Evolutionary conservation across 2,113 vertebrate species (phyloP).

Genomic region (Bubo scandiacus): DNA sequence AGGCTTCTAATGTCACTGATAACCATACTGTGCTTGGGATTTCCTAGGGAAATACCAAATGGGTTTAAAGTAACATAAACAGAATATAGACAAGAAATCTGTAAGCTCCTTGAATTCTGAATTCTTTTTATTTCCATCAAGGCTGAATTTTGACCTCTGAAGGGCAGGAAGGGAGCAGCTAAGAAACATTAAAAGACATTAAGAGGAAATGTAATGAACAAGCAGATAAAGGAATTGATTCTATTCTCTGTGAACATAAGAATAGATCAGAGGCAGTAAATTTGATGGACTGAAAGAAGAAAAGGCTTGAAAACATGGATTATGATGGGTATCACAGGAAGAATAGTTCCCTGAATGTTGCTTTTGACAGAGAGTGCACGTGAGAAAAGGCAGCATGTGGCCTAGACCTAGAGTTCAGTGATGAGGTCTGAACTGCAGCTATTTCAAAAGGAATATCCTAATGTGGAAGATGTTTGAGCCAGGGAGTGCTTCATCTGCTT

Average conservation of each 20-base stretch:
- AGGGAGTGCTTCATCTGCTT: not conserved
- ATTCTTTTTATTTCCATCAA: not conserved
- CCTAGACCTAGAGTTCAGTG: not conserved
- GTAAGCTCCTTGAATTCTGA: not conserved
- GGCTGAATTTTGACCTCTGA: not conserved
- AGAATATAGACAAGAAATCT: not conserved
- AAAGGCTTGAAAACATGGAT: not conserved
- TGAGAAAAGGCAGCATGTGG: not conserved
- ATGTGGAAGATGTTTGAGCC: not conserved
- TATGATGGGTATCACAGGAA: not conserved
- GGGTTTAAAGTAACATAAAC: not conserved
- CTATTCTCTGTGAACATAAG: not conserved
- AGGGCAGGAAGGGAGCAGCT: not conserved
- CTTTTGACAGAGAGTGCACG: not conserved
- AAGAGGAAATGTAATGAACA: not conserved
- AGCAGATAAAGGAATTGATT: not conserved
- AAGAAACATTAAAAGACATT: not conserved
- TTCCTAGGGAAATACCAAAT: not conserved
- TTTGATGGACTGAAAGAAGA: not conserved
- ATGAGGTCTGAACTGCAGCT: not conserved
- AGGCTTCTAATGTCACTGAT: not conserved
- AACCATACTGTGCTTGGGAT: not conserved
- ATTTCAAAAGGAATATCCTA: not conserved
- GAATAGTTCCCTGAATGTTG: not conserved
- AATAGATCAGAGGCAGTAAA: not conserved